A percentile compares a stretch with the other conserved stretches of the same genome.
phyloP scores from a whole-genome alignment of 2,888 invertebrate genomes.

The Diarsia mendica region DNA sequence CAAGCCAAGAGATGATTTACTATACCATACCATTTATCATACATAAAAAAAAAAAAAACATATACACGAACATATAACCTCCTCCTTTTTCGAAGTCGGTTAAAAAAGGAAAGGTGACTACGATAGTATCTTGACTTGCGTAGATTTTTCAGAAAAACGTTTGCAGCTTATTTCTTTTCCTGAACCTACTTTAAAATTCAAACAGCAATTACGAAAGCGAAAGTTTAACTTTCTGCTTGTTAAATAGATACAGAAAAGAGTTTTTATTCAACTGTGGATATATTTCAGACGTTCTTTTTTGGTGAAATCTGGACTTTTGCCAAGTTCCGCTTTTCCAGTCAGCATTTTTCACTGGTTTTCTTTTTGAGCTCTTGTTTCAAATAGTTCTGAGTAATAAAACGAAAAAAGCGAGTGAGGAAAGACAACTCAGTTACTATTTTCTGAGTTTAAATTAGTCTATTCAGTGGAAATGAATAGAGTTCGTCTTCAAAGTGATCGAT shows the following conservation, averaged over 20 bases:
- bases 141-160: neutral
- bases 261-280: slow-evolving; percentile 49
- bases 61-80: too few species aligned
- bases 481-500: neutral
- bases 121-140: neutral
- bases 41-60: too few species aligned
- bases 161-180: neutral
- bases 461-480: neutral
- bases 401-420: slow-evolving; percentile 15
- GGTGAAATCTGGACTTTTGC: slow-evolving; percentile 48
- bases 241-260: slow-evolving; percentile 34
- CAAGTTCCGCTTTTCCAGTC: slow-evolving; percentile 47
- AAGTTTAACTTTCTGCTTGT: slow-evolving; percentile 29
- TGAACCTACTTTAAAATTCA: slow-evolving; percentile 1
- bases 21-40: too few species aligned
- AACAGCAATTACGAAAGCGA: slow-evolving; percentile 31
- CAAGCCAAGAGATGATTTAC: too few species aligned
- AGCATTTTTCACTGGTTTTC: slow-evolving; percentile 58
- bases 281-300: slow-evolving; percentile 42
- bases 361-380: slow-evolving; percentile 54
- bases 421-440: slow-evolving; percentile 5
- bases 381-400: slow-evolving; percentile 33
- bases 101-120: too few species aligned
- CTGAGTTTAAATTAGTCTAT: neutral
- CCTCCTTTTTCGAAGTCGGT: too few species aligned